Base-by-base conservation (phyloP, 2,888 invertebrate genomes). In the Notocelia uddmanniana region DNA sequence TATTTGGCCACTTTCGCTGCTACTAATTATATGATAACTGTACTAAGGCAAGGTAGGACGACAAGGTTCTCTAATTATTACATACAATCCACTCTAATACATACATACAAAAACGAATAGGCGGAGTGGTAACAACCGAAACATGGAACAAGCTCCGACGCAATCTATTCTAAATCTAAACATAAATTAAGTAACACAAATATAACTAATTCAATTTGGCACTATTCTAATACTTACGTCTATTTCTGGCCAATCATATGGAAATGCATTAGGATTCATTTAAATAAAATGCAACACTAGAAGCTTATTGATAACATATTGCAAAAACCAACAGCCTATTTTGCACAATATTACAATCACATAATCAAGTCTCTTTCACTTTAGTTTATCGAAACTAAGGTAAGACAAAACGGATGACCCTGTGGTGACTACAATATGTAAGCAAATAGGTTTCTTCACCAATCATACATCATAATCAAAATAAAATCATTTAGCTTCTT, bases 111-210 rank as follows among this genome's bases (percentile, higher is more conserved):
- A 73, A 74, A 81, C 72, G 79, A 77, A 81, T 88, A 91, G 91
- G 91, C 91, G 91, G 90, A 91, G 87, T 83, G 84, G 80, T 78
- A 84, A 86, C 82, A 83, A 85, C 80, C 77, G 77, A 83, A 81
- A 80, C 74, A 76, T 85, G 86, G 85, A 89, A 86, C 85, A 76
- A 80, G 78, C 81, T 83, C 80, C 83, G 80, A 80, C 80, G 73
- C 78, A 74, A 79, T 31, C 5, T 74, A 76, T 77, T 81, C 11
- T 59, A 60, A 74, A 69, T 71, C 82, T 89, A 83, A 79, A 76
- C 91, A 92, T 92, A 92, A 92, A 90, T 92, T 90, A 93, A 90
- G 89, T 90, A 91, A 91, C 88, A 85, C 85, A 85, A 83, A 75
- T 78, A 78, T 77, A 81, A 80, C 76, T 80, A 79, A 82, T 78